phyloP scores from a whole-genome alignment of 1,140 invertebrate species.

The Sarcophaga peregrina region DNA sequence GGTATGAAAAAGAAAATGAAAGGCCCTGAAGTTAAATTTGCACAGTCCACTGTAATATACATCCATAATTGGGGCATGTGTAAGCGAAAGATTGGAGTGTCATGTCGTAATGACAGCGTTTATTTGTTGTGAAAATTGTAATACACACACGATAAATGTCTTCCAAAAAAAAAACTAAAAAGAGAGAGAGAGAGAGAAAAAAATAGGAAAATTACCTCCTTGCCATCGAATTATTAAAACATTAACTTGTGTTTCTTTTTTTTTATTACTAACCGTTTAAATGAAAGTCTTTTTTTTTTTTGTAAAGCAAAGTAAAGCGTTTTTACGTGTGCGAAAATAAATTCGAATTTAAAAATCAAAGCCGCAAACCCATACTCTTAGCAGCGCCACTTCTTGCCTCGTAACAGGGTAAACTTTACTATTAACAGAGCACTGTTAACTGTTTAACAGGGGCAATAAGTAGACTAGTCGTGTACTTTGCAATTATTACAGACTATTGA shows the following conservation, averaged over 20 bases:
- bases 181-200: background rate
- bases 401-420: too few species aligned
- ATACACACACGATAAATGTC: slow-evolving; percentile 25
- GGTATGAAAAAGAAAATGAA: background rate
- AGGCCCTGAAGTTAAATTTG: slow-evolving; percentile 11
- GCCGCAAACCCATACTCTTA: too few species aligned
- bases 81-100: slow-evolving; percentile 8
- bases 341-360: slow-evolving; percentile 1
- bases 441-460: too few species aligned
- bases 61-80: background rate
- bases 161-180: too few species aligned
- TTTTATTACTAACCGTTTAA: background rate
- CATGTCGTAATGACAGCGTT: slow-evolving; percentile 30
- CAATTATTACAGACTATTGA: too few species aligned
- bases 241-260: background rate
- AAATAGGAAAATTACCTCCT: too few species aligned
- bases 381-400: too few species aligned
- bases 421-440: too few species aligned
- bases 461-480: too few species aligned
- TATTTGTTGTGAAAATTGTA: slow-evolving; percentile 33
- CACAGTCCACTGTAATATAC: background rate
- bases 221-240: background rate
- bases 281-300: too few species aligned
- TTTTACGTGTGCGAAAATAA: too few species aligned
- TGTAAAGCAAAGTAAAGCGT: background rate